phyloP scores from a whole-genome alignment of 2,888 invertebrate genomes.

The Augiades crinisus region DNA sequence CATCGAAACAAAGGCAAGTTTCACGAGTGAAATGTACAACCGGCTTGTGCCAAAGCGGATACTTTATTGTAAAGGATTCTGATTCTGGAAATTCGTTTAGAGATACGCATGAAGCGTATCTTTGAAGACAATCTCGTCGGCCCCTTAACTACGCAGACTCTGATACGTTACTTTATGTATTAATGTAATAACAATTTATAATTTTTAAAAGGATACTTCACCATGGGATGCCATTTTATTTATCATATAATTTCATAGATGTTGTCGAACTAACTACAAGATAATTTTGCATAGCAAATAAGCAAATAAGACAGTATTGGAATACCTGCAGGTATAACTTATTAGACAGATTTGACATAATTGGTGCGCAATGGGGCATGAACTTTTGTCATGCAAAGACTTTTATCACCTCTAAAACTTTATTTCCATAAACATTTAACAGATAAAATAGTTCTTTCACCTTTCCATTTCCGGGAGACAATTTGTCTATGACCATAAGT shows the following conservation, averaged over 20 bases:
- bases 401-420: background rate
- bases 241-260: too few species aligned
- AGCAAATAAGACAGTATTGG: too few species aligned
- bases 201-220: background rate
- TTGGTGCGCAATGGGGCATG: too few species aligned
- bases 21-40: constrained; percentile 35
- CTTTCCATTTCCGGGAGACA: constrained; percentile 17
- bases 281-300: too few species aligned
- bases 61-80: constrained; percentile 31
- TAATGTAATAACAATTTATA: background rate
- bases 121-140: constrained; percentile 7
- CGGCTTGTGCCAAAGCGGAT: constrained; percentile 42
- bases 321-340: too few species aligned
- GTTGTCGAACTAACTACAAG: background rate
- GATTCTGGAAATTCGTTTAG: constrained; percentile 17
- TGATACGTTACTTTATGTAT: constrained; percentile 2
- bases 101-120: constrained; percentile 22
- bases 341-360: too few species aligned
- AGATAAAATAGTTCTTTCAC: constrained; percentile 20
- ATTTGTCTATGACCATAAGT: constrained; percentile 21
- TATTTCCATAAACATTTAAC: constrained; percentile 7
- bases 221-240: background rate
- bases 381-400: too few species aligned
- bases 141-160: background rate
- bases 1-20: constrained; percentile 33